Base-by-base conservation (phyloP, 2,888 invertebrate genomes). In the Melanargia galathea region DNA sequence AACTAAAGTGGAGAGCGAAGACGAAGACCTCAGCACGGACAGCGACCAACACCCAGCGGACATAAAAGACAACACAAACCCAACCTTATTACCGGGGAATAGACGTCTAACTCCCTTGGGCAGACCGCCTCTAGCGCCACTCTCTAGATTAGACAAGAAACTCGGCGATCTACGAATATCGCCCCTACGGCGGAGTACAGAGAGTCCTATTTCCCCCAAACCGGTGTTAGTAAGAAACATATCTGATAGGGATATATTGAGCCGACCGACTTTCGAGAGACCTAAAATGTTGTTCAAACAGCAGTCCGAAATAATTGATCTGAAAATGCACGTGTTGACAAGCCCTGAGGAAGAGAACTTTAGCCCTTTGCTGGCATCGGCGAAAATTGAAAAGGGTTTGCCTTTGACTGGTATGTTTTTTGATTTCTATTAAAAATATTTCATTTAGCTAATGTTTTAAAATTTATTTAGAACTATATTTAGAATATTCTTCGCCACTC, bases 1-100 rank as follows among this genome's bases (percentile, higher is more conserved):
- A 82, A 80, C 92, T 56, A 87, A 93, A 87, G 83, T 91, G 63
- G 93, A 92, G 80, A 85, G 92, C 68, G 90, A 90, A 60, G 90
- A 84, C 56, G 83, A 90, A 35, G 92, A 92, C 30, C 77, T 92
- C 0, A 86, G 86, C 38, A 89, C 88, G 0, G 91, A 92, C 70
- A 91, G 87, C 61, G 91, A 90, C 52, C 84, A 88, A 59, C 86
- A 89, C 33, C 75, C 71, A 2, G 82, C 87, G 0, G 88, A 90
- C 40, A 71, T 84, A 7, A 88, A 83, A 71, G 87, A 89, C 1
- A 76, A 76, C 38, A 64, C 70, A 51, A 70, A 70, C 22, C 61
- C 74, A 4, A 73, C 73, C 7, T 66, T 72, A 64, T 57, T 71
- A 33, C 65, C 80, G 3, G 76, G 78, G 4, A 72, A 76, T 6